Evolutionary conservation across 2,113 vertebrate genomes (phyloP).

Genomic region (Pteruthius melanotis): DNA sequence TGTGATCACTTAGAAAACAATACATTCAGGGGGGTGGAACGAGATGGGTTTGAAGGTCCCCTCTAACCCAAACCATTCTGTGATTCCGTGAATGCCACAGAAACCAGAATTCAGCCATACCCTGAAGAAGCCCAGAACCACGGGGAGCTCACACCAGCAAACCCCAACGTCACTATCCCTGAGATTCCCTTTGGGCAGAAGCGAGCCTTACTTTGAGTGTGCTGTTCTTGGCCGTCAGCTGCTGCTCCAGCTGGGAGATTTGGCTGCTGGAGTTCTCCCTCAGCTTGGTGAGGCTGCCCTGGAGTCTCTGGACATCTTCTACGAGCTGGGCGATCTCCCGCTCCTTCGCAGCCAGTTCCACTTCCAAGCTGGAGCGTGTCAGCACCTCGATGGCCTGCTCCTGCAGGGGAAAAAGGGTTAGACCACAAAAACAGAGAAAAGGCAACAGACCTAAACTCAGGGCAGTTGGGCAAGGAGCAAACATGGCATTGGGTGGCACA

Average conservation of each 20-base stretch:
- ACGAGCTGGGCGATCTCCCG: constrained; percentile 94
- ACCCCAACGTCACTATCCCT: rapidly evolving
- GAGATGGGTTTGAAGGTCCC: neutral
- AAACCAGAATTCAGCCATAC: neutral
- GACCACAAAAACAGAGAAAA: neutral
- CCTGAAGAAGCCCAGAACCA: neutral
- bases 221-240: constrained; percentile 89
- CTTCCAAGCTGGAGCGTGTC: constrained; percentile 88
- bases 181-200: rapidly evolving
- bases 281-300: constrained; percentile 94
- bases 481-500: rapidly evolving
- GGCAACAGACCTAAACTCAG: neutral
- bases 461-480: neutral
- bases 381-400: constrained; percentile 85
- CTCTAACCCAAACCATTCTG: neutral
- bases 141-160: neutral
- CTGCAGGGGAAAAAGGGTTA: constrained; percentile 2
- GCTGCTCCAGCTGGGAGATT: constrained; percentile 92
- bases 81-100: neutral
- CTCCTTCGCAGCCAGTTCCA: constrained; percentile 93
- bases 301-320: constrained; percentile 95
- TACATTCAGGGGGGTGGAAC: neutral
- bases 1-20: neutral
- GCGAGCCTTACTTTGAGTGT: constrained; percentile 82
- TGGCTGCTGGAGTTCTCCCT: constrained; percentile 91